Conservation (phyloP, 2,113 vertebrate genomes). For the Benitochromis conjunctus region DNA sequence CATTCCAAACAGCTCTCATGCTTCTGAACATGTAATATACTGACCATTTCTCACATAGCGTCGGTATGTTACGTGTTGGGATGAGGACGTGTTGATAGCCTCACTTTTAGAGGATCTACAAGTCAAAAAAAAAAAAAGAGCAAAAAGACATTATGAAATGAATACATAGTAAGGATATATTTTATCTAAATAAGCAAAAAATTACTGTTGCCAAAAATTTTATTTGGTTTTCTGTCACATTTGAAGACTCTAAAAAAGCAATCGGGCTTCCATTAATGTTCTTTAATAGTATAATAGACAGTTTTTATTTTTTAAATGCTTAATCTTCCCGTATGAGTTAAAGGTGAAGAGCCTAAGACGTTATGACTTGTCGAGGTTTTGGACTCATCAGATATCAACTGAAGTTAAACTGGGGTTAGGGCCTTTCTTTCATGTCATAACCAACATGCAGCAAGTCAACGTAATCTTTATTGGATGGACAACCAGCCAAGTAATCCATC, state of each 20-base stretch:
- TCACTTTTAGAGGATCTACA: not conserved
- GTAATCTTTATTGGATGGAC: not conserved
- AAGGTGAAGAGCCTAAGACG: not conserved
- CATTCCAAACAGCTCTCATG: too few species aligned
- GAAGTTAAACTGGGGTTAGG: not conserved
- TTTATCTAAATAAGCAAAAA: not conserved
- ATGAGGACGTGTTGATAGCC: too few species aligned
- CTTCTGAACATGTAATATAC: too few species aligned
- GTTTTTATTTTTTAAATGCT: not conserved
- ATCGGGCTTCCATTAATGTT: not conserved
- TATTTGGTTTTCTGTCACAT: not conserved
- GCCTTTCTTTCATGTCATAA: not conserved
- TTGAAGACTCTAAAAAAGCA: fast-evolving
- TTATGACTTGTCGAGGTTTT: not conserved
- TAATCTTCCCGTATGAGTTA: not conserved
- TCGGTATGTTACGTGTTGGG: too few species aligned
- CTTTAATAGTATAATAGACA: not conserved
- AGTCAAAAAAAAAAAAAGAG: not conserved
- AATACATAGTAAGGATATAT: not conserved
- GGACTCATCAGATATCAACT: not conserved
- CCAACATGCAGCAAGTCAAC: not conserved
- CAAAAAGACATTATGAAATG: not conserved
- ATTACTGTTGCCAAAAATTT: not conserved
- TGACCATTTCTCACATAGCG: too few species aligned
- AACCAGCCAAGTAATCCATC: not conserved